phyloP scores from a whole-genome alignment of 2,113 vertebrate genomes.

The Triplophysa tibetana region DNA sequence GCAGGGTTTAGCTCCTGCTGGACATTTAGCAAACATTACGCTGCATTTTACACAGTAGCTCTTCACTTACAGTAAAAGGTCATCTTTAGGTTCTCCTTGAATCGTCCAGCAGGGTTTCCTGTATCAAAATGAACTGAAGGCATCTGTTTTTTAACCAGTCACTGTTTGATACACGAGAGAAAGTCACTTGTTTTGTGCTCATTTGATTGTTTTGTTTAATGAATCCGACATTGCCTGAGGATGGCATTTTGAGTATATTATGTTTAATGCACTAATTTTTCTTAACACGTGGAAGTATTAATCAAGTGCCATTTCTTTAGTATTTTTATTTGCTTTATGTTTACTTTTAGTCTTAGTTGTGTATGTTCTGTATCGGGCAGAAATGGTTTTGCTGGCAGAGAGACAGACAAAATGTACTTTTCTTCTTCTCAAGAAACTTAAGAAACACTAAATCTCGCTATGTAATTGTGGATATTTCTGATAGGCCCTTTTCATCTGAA shows the following conservation, averaged over 20 bases:
- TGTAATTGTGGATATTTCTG: neutral
- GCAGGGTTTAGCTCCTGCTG: slow-evolving; percentile 18
- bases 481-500: neutral
- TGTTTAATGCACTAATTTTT: slow-evolving; percentile 28
- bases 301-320: slow-evolving; percentile 32
- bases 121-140: slow-evolving; percentile 31
- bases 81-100: slow-evolving; percentile 9
- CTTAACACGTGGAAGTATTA: slow-evolving; percentile 37
- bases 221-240: slow-evolving; percentile 1
- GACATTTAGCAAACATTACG: slow-evolving; percentile 2
- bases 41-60: slow-evolving; percentile 35
- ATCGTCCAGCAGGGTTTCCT: slow-evolving; percentile 8
- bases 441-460: neutral
- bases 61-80: neutral
- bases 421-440: neutral
- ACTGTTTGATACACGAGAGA: slow-evolving; percentile 14
- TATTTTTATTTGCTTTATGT: neutral
- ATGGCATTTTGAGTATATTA: neutral
- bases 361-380: neutral
- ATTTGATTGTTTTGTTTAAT: neutral
- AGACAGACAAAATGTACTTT: too few relatives aligned
- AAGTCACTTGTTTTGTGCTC: slow-evolving; percentile 17
- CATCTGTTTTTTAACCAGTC: slow-evolving; percentile 18
- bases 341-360: neutral
- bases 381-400: neutral